phyloP scores from a whole-genome alignment of 2,888 invertebrate species.

The Sisyra nigra region DNA sequence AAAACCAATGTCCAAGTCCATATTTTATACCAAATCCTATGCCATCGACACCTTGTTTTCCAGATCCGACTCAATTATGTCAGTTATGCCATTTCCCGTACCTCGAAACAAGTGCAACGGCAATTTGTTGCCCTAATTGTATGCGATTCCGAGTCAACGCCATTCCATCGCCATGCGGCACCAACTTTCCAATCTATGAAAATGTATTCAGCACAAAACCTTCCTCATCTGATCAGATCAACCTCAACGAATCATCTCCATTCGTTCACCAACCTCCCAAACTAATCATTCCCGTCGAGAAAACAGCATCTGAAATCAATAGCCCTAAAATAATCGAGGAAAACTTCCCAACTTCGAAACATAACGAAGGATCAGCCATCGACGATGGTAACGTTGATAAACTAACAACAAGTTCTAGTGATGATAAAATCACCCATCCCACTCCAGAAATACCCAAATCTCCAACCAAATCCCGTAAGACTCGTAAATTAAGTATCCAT shows the following conservation, averaged over 20 bases:
- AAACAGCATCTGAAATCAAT: conserved; percentile 13
- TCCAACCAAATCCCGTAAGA: conserved; percentile 13
- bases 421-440: conserved; percentile 4
- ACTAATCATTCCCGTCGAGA: too few relatives aligned
- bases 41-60: too few relatives aligned
- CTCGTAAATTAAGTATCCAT: conserved; percentile 25
- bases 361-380: neutral
- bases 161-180: too few relatives aligned
- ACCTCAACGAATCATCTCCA: too few relatives aligned
- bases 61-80: too few relatives aligned
- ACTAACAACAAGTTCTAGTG: conserved; percentile 7
- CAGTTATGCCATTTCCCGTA: too few relatives aligned
- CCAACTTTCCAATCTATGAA: too few relatives aligned
- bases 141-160: too few relatives aligned
- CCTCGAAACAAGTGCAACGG: too few relatives aligned
- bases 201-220: too few relatives aligned
- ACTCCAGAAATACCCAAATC: conserved; percentile 4
- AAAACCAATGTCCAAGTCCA: neutral
- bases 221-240: conserved; percentile 8
- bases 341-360: conserved; percentile 4
- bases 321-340: conserved; percentile 10
- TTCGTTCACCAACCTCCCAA: too few relatives aligned
- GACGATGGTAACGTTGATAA: conserved; percentile 7
- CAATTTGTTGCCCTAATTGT: too few relatives aligned
- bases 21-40: neutral